Conservation (phyloP, 2,113 vertebrate species). For the Gymnogyps californianus region DNA sequence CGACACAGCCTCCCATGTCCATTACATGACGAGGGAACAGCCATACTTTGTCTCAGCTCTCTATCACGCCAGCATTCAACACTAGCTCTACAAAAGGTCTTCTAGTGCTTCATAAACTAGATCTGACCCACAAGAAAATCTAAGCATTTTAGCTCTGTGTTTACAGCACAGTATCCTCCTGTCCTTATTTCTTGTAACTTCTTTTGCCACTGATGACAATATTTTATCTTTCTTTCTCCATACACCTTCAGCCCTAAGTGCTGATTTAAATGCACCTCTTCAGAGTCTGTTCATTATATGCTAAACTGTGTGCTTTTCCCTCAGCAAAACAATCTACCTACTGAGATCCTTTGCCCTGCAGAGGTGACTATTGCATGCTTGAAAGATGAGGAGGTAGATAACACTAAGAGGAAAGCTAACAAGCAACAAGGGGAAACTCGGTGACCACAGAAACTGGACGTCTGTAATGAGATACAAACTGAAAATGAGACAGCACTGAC, state of each 20-base stretch:
- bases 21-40: background rate
- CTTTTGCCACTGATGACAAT: background rate
- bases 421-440: background rate
- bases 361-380: background rate
- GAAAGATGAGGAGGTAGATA: background rate
- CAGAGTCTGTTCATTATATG: background rate
- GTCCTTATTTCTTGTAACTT: background rate
- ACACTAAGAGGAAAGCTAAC: background rate
- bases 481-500: background rate
- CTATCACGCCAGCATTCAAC: background rate
- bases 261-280: background rate
- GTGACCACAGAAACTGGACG: background rate
- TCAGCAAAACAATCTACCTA: background rate
- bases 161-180: background rate
- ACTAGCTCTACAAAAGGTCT: background rate
- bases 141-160: background rate
- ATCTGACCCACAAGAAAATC: background rate
- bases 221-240: background rate
- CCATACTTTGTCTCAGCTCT: background rate
- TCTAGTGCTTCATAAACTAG: background rate
- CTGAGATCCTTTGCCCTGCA: background rate
- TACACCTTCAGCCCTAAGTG: background rate
- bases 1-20: background rate
- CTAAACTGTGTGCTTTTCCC: background rate
- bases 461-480: background rate